Evolutionary conservation across 2,888 invertebrate species (phyloP), one percentile per base, ranked within the genome.

Genomic region (Chrysomela aeneicollis): DNA sequence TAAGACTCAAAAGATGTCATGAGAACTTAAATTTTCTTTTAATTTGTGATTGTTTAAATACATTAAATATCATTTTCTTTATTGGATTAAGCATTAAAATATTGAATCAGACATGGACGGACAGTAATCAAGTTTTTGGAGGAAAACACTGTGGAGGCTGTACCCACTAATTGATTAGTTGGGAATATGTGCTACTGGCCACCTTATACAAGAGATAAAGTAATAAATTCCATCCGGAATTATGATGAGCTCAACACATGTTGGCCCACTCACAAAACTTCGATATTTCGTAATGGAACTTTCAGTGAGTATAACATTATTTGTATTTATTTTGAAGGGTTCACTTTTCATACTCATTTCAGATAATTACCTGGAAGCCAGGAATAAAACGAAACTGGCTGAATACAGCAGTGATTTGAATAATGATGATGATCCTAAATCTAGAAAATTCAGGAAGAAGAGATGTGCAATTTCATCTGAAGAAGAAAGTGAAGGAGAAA

Each of bases 201-300:
- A 32, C 30, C 30, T 15, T 30, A 26, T 12, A 1, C 52, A 2
- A 30, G 35, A 30, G 53, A 53, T 32, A 53, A 53, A 53, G 53
- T 53, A 5, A 53, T 53, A 3, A 19, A 32, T 53, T 30, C 32
- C n/a, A 53, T 53, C n/a, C 53, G 53, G 3, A 53, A 18, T 32
- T 53, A 53, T 53, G 53, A 53, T 9, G 19, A 53, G 0, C 1
- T 51, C 8, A 51, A 51, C 15, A 22, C 50, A 12, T 51, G 50
- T 22, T 51, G 50, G 50, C 50, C 50, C 10, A 51, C n/a, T 12
- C 10, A 51, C 10, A 22, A 35, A 51, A 51, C 22, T 22, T 17
- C 50, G 10, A 51, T 51, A n/a, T 51, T 51, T 12, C 50, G 22
- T 22, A 51, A 51, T 51, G 50, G 50, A 52, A 53, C 35, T 12